phyloP scores from a whole-genome alignment of 2,888 invertebrate genomes.

The Ypsolopha sequella region DNA sequence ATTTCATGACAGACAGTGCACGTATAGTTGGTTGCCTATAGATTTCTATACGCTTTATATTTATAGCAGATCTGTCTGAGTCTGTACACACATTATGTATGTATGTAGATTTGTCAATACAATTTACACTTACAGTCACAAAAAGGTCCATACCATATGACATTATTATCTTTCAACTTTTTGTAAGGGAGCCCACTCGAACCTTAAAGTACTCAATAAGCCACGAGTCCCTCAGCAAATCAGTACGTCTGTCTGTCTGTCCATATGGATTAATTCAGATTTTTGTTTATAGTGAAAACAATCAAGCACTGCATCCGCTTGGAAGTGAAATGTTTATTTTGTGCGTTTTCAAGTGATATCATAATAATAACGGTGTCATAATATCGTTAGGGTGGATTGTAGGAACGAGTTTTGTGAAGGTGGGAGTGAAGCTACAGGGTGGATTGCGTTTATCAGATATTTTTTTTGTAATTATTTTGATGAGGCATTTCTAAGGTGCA shows the following conservation, averaged over 20 bases:
- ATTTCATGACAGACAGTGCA: too few species aligned
- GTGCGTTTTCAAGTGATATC: conserved; percentile 39
- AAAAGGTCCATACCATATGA: not conserved
- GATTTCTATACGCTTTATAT: too few species aligned
- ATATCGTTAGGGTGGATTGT: conserved; percentile 19
- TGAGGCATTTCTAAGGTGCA: too few species aligned
- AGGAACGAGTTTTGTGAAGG: conserved; percentile 18
- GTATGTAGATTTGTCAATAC: too few species aligned
- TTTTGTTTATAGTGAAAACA: conserved; percentile 54
- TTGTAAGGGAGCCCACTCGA: too few species aligned
- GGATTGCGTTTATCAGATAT: conserved; percentile 8
- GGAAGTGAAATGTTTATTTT: conserved; percentile 49
- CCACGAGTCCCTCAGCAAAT: conserved; percentile 12
- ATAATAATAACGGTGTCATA: conserved; percentile 19
- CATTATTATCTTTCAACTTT: too few species aligned
- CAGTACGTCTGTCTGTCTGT: conserved; percentile 21
- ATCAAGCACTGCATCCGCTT: conserved; percentile 46
- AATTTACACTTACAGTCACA: not conserved
- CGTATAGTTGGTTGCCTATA: too few species aligned
- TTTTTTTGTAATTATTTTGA: not conserved
- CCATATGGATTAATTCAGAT: conserved; percentile 31
- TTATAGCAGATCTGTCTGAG: too few species aligned
- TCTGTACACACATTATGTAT: too few species aligned
- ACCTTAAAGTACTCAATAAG: not conserved
- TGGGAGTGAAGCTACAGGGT: conserved; percentile 22